phyloP scores from a whole-genome alignment of 1,140 invertebrate genomes.

The Drosophila sp. region DNA sequence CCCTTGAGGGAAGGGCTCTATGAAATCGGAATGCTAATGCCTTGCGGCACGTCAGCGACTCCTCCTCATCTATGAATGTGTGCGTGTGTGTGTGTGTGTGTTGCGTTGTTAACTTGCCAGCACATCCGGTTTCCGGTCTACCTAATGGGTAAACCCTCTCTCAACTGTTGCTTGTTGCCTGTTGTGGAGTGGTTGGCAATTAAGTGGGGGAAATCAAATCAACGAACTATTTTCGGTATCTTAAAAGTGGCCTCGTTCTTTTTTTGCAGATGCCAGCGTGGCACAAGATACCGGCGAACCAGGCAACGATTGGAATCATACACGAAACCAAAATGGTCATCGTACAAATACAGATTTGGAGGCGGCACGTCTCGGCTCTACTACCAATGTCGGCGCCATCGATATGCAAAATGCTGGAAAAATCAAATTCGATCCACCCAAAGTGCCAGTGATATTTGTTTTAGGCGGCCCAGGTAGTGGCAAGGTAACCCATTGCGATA shows the following conservation, averaged over 20 bases:
- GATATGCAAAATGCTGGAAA: constrained; percentile 89
- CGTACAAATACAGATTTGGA: constrained; percentile 50
- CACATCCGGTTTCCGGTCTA: constrained; percentile 62
- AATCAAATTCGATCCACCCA: constrained; percentile 92
- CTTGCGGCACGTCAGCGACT: constrained; percentile 48
- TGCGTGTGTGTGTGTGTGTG: neutral
- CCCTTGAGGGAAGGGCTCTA: constrained; percentile 19
- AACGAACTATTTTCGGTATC: neutral
- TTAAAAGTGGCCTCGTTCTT: constrained; percentile 1
- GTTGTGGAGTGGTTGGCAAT: constrained; percentile 9
- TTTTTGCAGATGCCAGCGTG: constrained; percentile 87
- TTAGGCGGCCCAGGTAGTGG: constrained; percentile 94
- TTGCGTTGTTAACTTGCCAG: constrained; percentile 51
- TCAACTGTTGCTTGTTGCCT: constrained; percentile 62
- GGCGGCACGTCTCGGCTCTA: constrained; percentile 27
- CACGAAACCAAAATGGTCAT: constrained; percentile 69
- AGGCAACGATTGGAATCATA: constrained; percentile 84
- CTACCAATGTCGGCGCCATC: constrained; percentile 65
- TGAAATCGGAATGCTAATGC: constrained; percentile 41
- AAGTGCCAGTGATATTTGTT: constrained; percentile 93
- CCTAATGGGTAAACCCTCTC: constrained; percentile 20
- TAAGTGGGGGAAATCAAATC: constrained; percentile 1
- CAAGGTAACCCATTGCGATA: constrained; percentile 96
- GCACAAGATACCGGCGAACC: constrained; percentile 88
- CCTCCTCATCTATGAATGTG: neutral